phyloP scores from a whole-genome alignment of 2,888 invertebrate species.

The Ophion slaviceki region DNA sequence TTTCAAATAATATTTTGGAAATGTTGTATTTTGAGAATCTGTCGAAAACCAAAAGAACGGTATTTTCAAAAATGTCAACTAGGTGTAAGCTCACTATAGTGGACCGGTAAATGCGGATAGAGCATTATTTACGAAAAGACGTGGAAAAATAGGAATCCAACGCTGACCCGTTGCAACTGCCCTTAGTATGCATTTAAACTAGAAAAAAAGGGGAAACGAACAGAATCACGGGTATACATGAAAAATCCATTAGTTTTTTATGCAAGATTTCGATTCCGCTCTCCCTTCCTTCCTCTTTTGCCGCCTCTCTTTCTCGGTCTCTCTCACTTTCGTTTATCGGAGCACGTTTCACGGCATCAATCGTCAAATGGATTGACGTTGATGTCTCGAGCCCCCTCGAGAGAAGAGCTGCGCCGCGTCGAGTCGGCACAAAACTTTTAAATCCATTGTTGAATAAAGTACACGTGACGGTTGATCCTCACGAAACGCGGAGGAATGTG shows the following conservation, averaged over 20 bases:
- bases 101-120: too few species aligned
- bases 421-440: slow-evolving; percentile 51
- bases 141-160: neutral
- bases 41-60: too few species aligned
- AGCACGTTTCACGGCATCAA: slow-evolving; percentile 60
- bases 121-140: neutral
- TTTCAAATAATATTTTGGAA: too few species aligned
- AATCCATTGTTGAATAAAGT: slow-evolving; percentile 62
- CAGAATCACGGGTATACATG: slow-evolving; percentile 55
- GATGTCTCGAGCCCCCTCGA: slow-evolving; percentile 53
- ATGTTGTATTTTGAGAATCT: too few species aligned
- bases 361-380: slow-evolving; percentile 66
- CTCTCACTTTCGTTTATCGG: slow-evolving; percentile 57
- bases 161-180: slow-evolving; percentile 14
- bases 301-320: slow-evolving; percentile 9
- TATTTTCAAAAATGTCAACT: neutral
- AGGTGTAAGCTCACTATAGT: too few species aligned
- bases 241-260: slow-evolving; percentile 66
- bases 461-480: slow-evolving; percentile 49
- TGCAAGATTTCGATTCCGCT: slow-evolving; percentile 52
- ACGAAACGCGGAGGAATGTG: slow-evolving; percentile 32
- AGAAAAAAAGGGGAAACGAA: slow-evolving; percentile 23
- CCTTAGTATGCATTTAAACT: slow-evolving; percentile 1
- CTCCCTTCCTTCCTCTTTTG: slow-evolving; percentile 44
- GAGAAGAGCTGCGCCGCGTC: slow-evolving; percentile 23